Conservation (phyloP, 2,888 invertebrate genomes). For the Xanthia icteritia region DNA sequence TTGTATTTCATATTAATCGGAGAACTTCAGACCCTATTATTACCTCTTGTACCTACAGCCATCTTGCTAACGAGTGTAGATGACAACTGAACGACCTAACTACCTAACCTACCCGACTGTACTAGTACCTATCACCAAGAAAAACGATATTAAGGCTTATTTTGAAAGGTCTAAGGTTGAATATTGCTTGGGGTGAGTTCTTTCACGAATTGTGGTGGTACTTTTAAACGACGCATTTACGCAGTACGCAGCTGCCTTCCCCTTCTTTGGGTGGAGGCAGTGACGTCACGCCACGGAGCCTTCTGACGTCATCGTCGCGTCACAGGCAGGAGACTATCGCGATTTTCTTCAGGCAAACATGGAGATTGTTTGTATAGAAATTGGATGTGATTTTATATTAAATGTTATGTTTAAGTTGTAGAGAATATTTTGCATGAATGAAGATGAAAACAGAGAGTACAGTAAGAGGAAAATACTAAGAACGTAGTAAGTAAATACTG, state of each 20-base stretch:
- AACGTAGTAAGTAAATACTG: background rate
- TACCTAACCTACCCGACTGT: constrained; percentile 52
- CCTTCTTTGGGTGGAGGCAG: constrained; percentile 39
- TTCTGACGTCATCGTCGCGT: constrained; percentile 69
- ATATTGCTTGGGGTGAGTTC: background rate
- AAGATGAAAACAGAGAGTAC: background rate
- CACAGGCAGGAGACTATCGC: constrained; percentile 56
- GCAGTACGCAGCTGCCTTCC: constrained; percentile 70
- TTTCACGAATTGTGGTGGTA: constrained; percentile 34
- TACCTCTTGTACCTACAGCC: constrained; percentile 32
- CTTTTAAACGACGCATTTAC: constrained; percentile 71
- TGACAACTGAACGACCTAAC: constrained; percentile 57
- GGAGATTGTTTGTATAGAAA: constrained; percentile 35
- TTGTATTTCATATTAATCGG: constrained; percentile 33
- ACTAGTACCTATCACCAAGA: background rate
- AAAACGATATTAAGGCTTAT: constrained; percentile 26
- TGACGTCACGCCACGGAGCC: constrained; percentile 72
- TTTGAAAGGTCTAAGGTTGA: background rate
- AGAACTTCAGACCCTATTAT: constrained; percentile 24
- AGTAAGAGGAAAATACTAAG: fast-evolving
- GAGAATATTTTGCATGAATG: background rate
- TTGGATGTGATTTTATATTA: constrained; percentile 15
- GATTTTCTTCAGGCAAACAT: constrained; percentile 45
- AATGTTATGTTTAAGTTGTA: background rate
- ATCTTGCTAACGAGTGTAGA: constrained; percentile 52